These are phyloP conservation scores for Tamias sibiricus DNA, from an alignment of 2,113 vertebrate species.

Conservation along the genomic window DNA sequence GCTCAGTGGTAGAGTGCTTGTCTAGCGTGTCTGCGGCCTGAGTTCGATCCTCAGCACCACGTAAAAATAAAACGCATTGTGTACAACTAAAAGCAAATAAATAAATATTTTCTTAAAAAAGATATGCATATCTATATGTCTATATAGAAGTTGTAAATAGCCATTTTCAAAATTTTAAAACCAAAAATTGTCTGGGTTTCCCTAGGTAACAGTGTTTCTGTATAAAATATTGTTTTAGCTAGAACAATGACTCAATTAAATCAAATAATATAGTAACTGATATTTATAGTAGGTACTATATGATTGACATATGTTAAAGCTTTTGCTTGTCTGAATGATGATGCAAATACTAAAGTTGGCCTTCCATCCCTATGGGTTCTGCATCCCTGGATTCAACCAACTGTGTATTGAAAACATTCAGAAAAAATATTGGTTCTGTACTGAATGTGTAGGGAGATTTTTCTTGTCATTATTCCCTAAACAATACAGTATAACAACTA, in stretches of 20 bases:
- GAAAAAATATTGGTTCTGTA: neutral
- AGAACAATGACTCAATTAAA: neutral
- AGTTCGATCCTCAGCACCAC: no score
- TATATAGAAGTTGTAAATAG: neutral
- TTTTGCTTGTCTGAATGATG: neutral
- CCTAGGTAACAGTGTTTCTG: neutral
- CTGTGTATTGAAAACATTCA: neutral
- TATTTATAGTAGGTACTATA: neutral
- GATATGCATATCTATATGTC: neutral
- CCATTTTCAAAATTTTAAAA: slow-evolving; percentile 18
- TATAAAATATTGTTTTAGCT: neutral
- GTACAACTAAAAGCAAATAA: no score
- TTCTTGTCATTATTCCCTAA: neutral
- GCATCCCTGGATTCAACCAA: neutral
- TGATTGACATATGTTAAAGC: neutral
- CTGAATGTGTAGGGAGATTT: neutral
- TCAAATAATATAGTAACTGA: neutral
- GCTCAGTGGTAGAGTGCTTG: no score
- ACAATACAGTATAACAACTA: neutral
- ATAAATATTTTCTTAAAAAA: no score
- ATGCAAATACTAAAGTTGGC: neutral
- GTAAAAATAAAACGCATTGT: no score
- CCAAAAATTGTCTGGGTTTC: neutral
- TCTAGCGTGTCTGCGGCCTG: no score
- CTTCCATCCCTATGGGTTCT: neutral